Evolutionary conservation across 2,113 vertebrate genomes (phyloP).

Genomic region (Turdus rufiventris): DNA sequence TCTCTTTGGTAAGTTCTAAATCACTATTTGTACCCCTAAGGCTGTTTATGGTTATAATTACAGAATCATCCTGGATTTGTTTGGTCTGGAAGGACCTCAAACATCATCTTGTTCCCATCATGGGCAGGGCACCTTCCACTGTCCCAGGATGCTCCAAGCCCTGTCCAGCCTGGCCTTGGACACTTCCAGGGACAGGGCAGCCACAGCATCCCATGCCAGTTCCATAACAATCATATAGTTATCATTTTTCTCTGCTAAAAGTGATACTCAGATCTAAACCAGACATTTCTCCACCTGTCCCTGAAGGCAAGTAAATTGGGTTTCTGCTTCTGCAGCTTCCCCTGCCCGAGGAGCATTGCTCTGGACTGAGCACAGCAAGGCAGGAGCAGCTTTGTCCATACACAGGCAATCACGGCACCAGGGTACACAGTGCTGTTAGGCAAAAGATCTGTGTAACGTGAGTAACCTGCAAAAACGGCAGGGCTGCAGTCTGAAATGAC

Average conservation of each 20-base stretch:
- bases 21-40: neutral
- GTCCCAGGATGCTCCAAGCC: neutral
- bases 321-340: neutral
- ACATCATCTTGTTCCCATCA: neutral
- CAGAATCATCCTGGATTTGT: neutral
- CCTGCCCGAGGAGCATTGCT: accelerated
- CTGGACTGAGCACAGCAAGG: neutral
- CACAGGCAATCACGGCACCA: neutral
- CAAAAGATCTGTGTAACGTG: neutral
- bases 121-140: neutral
- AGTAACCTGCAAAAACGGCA: neutral
- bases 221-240: neutral
- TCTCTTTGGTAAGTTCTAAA: neutral
- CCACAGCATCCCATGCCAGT: neutral
- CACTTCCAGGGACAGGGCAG: neutral
- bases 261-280: neutral
- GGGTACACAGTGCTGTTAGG: no score
- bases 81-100: neutral
- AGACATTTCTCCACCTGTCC: neutral
- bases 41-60: neutral
- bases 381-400: accelerated
- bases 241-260: neutral
- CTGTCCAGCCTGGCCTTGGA: neutral
- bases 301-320: neutral
- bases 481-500: neutral